Percentiles rank a stretch among this genome's conserved stretches.
Evolutionary conservation across 2,797 vertebrate genomes (phyloP).

Genomic region (Garrulus glandarius): DNA sequence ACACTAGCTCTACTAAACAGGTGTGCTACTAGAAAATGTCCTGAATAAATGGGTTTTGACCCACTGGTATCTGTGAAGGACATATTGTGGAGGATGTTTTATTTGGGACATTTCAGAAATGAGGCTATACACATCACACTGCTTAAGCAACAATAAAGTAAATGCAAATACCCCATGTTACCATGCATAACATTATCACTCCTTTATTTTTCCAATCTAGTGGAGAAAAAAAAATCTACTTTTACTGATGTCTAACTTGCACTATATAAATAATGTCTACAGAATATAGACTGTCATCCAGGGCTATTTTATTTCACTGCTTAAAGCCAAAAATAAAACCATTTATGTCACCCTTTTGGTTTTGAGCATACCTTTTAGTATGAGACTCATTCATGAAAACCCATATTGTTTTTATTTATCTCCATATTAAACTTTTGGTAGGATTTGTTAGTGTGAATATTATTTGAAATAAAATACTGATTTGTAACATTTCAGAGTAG

Average conservation of each 20-base stretch:
- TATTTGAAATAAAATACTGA: neutral
- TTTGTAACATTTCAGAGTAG: neutral
- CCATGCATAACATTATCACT: neutral
- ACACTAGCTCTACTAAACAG: neutral
- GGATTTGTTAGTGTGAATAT: neutral
- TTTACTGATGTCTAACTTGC: neutral
- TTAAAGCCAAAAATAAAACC: conserved; percentile 22
- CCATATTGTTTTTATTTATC: neutral
- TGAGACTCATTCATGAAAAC: neutral
- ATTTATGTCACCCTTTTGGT: neutral
- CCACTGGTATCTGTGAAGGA: neutral
- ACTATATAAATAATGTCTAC: neutral
- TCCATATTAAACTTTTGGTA: neutral
- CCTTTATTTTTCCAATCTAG: neutral
- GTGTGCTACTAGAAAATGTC: neutral
- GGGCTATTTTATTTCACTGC: neutral
- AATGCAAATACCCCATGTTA: neutral
- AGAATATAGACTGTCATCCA: neutral
- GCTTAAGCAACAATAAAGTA: neutral
- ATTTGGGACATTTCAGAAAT: neutral
- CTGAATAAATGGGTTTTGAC: neutral
- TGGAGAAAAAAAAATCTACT: neutral
- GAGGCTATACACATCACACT: neutral
- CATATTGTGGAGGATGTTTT: neutral
- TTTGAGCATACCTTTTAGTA: neutral